Conservation (phyloP, 2,113 vertebrate genomes). For the Pseudorhombus dupliciocellatus region DNA sequence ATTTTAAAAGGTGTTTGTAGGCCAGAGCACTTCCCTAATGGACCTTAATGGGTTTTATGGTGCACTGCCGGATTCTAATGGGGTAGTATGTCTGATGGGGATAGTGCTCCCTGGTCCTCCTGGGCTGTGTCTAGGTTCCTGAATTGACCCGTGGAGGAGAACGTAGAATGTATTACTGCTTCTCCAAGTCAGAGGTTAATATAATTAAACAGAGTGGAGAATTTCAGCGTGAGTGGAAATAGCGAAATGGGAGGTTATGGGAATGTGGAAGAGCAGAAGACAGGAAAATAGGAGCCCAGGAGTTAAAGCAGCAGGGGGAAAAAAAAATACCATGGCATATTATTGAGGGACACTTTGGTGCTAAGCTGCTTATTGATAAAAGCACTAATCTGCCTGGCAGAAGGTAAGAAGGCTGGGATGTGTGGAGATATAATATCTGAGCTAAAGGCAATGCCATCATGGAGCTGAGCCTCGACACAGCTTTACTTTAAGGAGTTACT, state of each 20-base stretch:
- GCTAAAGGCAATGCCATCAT: conserved; percentile 80
- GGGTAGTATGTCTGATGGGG: conserved; percentile 77
- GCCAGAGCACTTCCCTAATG: conserved; percentile 78
- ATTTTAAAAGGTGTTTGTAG: conserved; percentile 79
- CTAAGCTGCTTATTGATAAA: conserved; percentile 87
- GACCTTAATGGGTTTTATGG: conserved; percentile 81
- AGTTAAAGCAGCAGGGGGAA: conserved; percentile 67
- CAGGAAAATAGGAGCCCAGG: conserved; percentile 53
- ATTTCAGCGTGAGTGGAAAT: conserved; percentile 39
- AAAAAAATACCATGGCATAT: conserved; percentile 75
- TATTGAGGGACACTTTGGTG: conserved; percentile 83
- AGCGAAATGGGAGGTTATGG: conserved; percentile 49
- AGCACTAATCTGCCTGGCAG: conserved; percentile 85
- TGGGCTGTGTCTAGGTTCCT: conserved; percentile 66
- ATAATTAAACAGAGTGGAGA: conserved; percentile 46
- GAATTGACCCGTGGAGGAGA: conserved; percentile 70
- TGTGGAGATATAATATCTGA: conserved; percentile 82
- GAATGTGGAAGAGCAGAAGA: conserved; percentile 49
- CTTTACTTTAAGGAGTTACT: conserved; percentile 77
- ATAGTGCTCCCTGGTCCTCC: conserved; percentile 66
- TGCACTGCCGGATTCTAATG: conserved; percentile 78
- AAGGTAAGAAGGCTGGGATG: conserved; percentile 82
- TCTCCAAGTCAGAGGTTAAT: conserved; percentile 62
- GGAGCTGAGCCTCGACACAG: conserved; percentile 76
- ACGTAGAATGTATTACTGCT: conserved; percentile 64